These are phyloP conservation scores for Pinctada fucata DNA, from an alignment of 2,888 invertebrate species.

Conservation along the genomic window DNA sequence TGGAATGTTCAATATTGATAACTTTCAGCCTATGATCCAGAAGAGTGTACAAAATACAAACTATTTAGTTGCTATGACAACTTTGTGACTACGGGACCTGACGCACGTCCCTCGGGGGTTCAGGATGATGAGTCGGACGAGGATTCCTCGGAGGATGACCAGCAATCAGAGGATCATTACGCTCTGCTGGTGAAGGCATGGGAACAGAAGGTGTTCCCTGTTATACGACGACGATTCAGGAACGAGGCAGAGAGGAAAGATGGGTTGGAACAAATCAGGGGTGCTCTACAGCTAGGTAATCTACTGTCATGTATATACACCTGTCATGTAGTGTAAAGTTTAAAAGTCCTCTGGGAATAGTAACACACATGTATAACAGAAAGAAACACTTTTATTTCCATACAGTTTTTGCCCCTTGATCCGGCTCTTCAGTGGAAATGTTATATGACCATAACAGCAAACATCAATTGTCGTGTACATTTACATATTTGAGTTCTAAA, in stretches of 20 bases:
- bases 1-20: not conserved
- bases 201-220: slow-evolving; percentile 77
- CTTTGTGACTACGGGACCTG: slow-evolving; percentile 71
- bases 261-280: slow-evolving; percentile 77
- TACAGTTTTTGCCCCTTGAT: too few species aligned
- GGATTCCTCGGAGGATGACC: slow-evolving; percentile 73
- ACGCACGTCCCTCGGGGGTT: slow-evolving; percentile 53
- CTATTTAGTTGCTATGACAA: slow-evolving; percentile 70
- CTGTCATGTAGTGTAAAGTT: not conserved
- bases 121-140: slow-evolving; percentile 73
- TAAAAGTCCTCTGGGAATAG: not conserved
- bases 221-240: slow-evolving; percentile 75
- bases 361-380: too few species aligned
- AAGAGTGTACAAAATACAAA: slow-evolving; percentile 68
- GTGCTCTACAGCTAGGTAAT: slow-evolving; percentile 75
- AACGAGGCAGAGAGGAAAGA: slow-evolving; percentile 77
- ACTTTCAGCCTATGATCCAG: slow-evolving; percentile 70
- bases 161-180: slow-evolving; percentile 73
- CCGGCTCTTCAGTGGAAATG: too few species aligned
- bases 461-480: too few species aligned
- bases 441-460: too few species aligned
- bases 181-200: slow-evolving; percentile 76
- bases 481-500: too few species aligned
- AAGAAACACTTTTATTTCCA: too few species aligned
- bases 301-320: not conserved